phyloP scores from a whole-genome alignment of 2,113 vertebrate genomes.

The Odontophorus gujanensis region DNA sequence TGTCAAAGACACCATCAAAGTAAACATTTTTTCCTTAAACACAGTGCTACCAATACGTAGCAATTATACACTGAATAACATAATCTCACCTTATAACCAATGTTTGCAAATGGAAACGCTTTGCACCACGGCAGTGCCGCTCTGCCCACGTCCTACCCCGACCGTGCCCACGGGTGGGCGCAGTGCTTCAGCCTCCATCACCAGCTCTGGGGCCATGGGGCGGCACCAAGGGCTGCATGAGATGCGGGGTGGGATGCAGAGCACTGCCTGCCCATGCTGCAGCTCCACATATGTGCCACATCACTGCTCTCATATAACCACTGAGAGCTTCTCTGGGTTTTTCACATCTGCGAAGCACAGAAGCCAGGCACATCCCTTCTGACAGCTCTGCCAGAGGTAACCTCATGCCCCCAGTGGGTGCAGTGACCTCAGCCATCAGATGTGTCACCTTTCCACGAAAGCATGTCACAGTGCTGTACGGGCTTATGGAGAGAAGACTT shows the following conservation, averaged over 20 bases:
- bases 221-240: no score
- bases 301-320: rapidly evolving
- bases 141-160: no score
- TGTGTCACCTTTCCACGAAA: not conserved
- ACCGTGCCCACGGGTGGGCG: no score
- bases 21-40: conserved; percentile 34
- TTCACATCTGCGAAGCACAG: rapidly evolving
- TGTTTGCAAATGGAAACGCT: not conserved
- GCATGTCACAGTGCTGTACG: not conserved
- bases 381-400: not conserved
- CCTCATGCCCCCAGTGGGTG: rapidly evolving
- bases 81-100: not conserved
- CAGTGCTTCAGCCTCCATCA: no score
- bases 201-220: no score
- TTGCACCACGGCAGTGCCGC: not conserved
- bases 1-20: conserved; percentile 22
- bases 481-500: rapidly evolving
- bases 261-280: rapidly evolving
- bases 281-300: not conserved
- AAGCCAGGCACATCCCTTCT: rapidly evolving
- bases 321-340: not conserved
- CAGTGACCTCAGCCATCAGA: not conserved
- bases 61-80: conserved; percentile 35
- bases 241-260: no score
- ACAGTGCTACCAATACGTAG: not conserved